Evolutionary conservation across 2,888 invertebrate genomes (phyloP).

Genomic region (Euspilapteryx auroguttella): DNA sequence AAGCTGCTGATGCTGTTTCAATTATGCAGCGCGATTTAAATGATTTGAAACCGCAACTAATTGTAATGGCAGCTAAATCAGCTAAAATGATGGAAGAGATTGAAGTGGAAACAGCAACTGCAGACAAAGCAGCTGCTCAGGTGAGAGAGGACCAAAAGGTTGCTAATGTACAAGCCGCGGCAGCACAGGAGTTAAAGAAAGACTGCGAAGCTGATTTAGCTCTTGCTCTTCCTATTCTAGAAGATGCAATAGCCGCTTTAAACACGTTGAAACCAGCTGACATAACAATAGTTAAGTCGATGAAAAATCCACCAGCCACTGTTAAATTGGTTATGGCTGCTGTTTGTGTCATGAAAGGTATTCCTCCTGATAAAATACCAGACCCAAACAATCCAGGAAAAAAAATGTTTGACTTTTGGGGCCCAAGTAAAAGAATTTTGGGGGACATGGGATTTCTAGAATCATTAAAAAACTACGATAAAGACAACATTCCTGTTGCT

Average conservation of each 20-base stretch:
- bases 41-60: slow-evolving; percentile 73
- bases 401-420: slow-evolving; percentile 81
- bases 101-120: slow-evolving; percentile 73
- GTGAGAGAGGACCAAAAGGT: slow-evolving; percentile 86
- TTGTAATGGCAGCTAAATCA: slow-evolving; percentile 72
- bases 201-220: slow-evolving; percentile 95
- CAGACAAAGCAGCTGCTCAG: slow-evolving; percentile 75
- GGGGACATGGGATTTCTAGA: slow-evolving; percentile 82
- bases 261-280: slow-evolving; percentile 85
- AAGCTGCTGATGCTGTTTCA: slow-evolving; percentile 74
- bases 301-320: slow-evolving; percentile 84
- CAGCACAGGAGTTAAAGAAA: slow-evolving; percentile 78
- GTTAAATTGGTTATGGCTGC: slow-evolving; percentile 86
- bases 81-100: slow-evolving; percentile 76
- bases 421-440: slow-evolving; percentile 78
- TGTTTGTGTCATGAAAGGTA: slow-evolving; percentile 85
- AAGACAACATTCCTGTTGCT: slow-evolving; percentile 76
- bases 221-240: slow-evolving; percentile 80
- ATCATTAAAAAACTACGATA: slow-evolving; percentile 76
- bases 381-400: slow-evolving; percentile 69
- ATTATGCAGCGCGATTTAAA: slow-evolving; percentile 77
- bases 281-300: slow-evolving; percentile 83
- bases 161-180: slow-evolving; percentile 85
- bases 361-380: slow-evolving; percentile 75
- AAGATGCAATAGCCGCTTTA: slow-evolving; percentile 73